Evolutionary conservation across 2,888 invertebrate species (phyloP), one percentile per base, ranked within the genome.

Genomic region (Diogma glabrata): DNA sequence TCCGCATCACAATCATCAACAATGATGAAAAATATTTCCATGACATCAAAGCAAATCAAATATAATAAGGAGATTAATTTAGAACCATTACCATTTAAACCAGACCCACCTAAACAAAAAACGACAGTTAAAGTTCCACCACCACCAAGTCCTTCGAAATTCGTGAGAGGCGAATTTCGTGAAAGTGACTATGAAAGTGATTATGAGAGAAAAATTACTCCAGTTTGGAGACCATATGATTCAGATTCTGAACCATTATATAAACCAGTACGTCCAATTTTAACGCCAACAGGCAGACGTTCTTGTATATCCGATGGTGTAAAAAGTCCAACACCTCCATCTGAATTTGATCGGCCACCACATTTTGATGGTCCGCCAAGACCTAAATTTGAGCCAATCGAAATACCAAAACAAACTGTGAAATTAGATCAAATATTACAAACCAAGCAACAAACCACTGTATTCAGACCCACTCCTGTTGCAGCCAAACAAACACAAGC

Each of bases 101-200:
- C 72, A 20, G 71, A 71, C 38, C 64, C 67, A 16, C 60, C 60
- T 10, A 64, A 60, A 52, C 64, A 64, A 26, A 65, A 64, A 52
- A 62, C 64, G 57, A 63, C 61, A 33, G 58, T 59, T 16, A 71
- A 67, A 57, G 64, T 69, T 3, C 74, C 75, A 33, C 72, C 74
- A 23, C 75, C 77, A 47, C 74, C 76, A 20, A 79, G 76, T 65
- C 81, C 82, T 51, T 79, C 79, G 20, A 81, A 76, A 67, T 84
- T 82, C 64, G 67, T 77, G 17, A 79, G 76, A 64, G 73, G 78
- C 57, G 80, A 81, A 67, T 78, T 78, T 64, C 72, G 74, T 49
- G 80, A 79, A 63, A 83, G 81, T 61, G 84, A 84, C 62, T 82
- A 82, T 61, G 82, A 82, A 67, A 84, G 82, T 60, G 83, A 84